phyloP scores from a whole-genome alignment of 2,888 invertebrate species.

The Odontocolon sp. region DNA sequence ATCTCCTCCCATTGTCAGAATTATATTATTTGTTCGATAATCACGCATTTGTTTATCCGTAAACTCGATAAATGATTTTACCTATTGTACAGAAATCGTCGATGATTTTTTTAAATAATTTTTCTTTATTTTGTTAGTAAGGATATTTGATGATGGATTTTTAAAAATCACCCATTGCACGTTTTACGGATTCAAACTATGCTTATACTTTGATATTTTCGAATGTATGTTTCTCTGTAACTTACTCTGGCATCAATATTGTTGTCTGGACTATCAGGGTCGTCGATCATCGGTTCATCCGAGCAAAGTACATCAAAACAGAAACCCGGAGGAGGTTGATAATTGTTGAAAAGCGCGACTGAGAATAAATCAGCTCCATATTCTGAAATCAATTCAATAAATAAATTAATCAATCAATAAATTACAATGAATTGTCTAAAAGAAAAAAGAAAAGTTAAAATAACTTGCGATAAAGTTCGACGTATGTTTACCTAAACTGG shows the following conservation, averaged over 20 bases:
- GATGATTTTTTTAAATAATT: not conserved
- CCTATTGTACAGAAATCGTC: conserved; percentile 67
- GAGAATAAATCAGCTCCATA: conserved; percentile 89
- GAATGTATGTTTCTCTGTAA: no score
- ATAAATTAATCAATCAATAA: no score
- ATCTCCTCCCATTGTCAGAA: conserved; percentile 95
- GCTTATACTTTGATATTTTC: not conserved
- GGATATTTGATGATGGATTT: no score
- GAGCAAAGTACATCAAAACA: conserved; percentile 95
- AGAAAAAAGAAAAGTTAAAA: no score
- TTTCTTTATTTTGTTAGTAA: conserved; percentile 5
- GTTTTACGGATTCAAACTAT: conserved; percentile 52
- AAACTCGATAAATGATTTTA: conserved; percentile 82
- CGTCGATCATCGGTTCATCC: conserved; percentile 94
- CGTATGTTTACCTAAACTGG: conserved; percentile 84
- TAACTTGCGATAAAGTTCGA: no score
- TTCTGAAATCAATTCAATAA: conserved; percentile 78
- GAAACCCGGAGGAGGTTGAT: conserved; percentile 93
- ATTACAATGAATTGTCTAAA: no score
- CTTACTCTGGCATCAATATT: conserved; percentile 90
- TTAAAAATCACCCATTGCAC: conserved; percentile 30
- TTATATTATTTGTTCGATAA: conserved; percentile 88
- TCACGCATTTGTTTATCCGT: conserved; percentile 83
- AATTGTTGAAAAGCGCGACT: conserved; percentile 90
- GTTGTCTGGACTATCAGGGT: conserved; percentile 89